Evolutionary conservation across 2,113 vertebrate genomes (phyloP).

Genomic region (Brachyistius frenatus): DNA sequence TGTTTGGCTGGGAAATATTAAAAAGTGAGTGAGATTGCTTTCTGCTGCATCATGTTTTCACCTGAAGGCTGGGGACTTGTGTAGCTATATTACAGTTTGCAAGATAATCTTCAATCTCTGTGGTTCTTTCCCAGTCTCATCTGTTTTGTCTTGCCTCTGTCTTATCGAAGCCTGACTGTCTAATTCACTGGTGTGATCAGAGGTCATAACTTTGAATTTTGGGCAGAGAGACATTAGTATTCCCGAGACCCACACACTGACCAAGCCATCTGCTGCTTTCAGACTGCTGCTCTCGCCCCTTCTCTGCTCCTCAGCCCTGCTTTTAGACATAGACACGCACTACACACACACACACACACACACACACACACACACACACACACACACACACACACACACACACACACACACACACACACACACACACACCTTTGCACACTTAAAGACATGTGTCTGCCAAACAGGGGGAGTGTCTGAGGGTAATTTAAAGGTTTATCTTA

Average conservation of each 20-base stretch:
- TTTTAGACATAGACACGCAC: conserved; percentile 2
- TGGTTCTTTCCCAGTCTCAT: conserved; percentile 16
- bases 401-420: background rate
- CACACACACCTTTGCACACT: background rate
- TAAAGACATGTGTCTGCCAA: conserved; percentile 53
- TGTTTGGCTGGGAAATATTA: background rate
- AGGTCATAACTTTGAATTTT: conserved; percentile 61
- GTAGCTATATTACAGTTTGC: conserved; percentile 2
- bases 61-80: background rate
- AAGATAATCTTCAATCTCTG: background rate
- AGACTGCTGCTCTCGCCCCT: conserved; percentile 31
- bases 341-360: background rate
- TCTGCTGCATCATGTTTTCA: background rate
- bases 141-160: conserved; percentile 5
- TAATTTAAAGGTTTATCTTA: conserved; percentile 70
- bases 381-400: background rate
- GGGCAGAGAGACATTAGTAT: conserved; percentile 66
- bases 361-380: background rate
- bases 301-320: conserved; percentile 25
- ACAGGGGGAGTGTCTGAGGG: conserved; percentile 45
- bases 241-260: conserved; percentile 46
- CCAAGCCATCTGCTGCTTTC: conserved; percentile 70
- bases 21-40: too few relatives aligned
- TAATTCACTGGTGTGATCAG: conserved; percentile 47
- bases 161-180: conserved; percentile 34